These are phyloP conservation scores for Biston betularia DNA, from an alignment of 2,888 invertebrate genomes.

Conservation along the genomic window DNA sequence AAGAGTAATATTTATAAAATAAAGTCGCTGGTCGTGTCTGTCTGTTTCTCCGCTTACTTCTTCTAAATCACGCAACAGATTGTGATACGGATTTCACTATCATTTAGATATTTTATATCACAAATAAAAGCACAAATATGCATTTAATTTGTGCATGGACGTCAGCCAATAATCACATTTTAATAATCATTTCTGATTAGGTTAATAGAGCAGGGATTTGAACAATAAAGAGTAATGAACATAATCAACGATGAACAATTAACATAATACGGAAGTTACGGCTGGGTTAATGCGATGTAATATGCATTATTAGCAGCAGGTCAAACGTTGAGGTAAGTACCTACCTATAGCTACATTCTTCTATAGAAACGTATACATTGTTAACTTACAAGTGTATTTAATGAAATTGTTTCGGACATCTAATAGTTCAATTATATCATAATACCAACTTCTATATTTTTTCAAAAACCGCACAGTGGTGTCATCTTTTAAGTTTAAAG, in stretches of 20 bases:
- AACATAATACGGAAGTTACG: slow-evolving; percentile 28
- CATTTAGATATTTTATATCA: not conserved
- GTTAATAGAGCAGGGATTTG: slow-evolving; percentile 29
- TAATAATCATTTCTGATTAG: slow-evolving; percentile 33
- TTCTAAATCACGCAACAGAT: too few relatives aligned
- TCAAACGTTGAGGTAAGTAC: not conserved
- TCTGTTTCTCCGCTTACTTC: too few relatives aligned
- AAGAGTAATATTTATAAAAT: too few relatives aligned
- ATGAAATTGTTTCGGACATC: too few relatives aligned
- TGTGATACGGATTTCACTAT: too few relatives aligned
- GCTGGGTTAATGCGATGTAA: slow-evolving; percentile 13
- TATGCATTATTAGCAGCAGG: slow-evolving; percentile 21
- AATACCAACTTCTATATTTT: too few relatives aligned
- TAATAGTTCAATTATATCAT: too few relatives aligned
- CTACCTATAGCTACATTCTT: not conserved
- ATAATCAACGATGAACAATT: slow-evolving; percentile 31
- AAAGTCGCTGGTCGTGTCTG: too few relatives aligned
- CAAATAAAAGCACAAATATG: slow-evolving; percentile 7
- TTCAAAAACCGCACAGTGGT: too few relatives aligned
- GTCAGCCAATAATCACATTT: slow-evolving; percentile 28
- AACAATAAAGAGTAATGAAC: slow-evolving; percentile 28
- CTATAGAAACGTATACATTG: too few relatives aligned
- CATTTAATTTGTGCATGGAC: slow-evolving; percentile 11
- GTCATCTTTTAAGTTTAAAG: too few relatives aligned
- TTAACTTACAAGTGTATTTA: too few relatives aligned